phyloP scores from a whole-genome alignment of 2,113 vertebrate species.

The Lasiurus cinereus region DNA sequence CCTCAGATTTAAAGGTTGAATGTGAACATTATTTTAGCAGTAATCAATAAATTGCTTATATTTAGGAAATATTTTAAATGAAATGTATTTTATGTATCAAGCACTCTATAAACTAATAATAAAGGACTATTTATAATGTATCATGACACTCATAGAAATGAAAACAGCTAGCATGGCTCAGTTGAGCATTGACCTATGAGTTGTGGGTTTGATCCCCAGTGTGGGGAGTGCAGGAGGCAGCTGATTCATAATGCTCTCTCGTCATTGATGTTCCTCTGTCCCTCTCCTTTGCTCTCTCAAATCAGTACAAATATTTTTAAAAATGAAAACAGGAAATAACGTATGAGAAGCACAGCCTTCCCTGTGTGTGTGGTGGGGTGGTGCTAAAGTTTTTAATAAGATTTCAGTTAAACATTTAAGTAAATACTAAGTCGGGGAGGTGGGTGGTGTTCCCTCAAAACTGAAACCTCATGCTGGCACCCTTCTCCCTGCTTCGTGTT shows the following conservation, averaged over 20 bases:
- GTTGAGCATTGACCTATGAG: no score
- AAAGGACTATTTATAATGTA: conserved; percentile 58
- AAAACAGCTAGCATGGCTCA: no score
- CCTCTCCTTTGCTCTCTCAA: no score
- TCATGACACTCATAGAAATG: not conserved
- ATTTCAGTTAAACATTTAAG: not conserved
- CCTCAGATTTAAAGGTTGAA: not conserved
- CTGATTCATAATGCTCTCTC: no score
- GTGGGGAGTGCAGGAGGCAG: no score
- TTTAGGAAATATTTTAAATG: conserved; percentile 43
- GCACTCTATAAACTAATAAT: conserved; percentile 42
- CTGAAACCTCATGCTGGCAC: no score
- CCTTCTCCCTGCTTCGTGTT: not conserved
- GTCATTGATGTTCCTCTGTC: no score
- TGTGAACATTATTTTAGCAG: conserved; percentile 51
- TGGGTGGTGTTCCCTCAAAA: not conserved
- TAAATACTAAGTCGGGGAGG: not conserved
- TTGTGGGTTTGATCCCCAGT: no score
- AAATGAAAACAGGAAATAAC: not conserved
- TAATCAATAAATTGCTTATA: conserved; percentile 26
- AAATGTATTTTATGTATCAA: conserved; percentile 67
- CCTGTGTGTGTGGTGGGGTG: not conserved
- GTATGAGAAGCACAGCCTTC: not conserved
- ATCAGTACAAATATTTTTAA: no score
- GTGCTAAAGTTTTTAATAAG: not conserved